A percentile compares a stretch with the other conserved stretches of the same genome.
phyloP scores from a whole-genome alignment of 2,797 vertebrate species.

The Pantherophis alleghaniensis region DNA sequence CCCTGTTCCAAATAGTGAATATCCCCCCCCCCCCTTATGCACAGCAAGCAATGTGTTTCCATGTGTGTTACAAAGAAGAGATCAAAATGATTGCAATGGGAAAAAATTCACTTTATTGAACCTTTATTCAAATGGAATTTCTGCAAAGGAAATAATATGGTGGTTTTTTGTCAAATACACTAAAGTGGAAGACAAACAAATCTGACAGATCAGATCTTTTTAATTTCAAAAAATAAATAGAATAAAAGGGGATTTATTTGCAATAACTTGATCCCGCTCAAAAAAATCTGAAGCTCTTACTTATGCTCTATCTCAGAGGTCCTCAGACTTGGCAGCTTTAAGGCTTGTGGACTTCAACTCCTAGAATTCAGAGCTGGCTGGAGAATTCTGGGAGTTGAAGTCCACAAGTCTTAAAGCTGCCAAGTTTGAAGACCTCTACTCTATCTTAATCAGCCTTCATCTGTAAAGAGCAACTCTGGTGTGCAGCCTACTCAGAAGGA shows the following conservation, averaged over 20 bases:
- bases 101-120: constrained; percentile 16
- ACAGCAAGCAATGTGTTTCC: constrained; percentile 34
- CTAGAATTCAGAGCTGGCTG: no score
- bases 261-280: constrained; percentile 46
- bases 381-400: no score
- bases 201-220: constrained; percentile 58
- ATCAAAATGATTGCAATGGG: constrained; percentile 12
- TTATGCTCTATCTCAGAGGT: constrained; percentile 34
- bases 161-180: constrained; percentile 51
- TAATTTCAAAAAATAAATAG: constrained; percentile 65
- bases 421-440: no score
- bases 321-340: no score
- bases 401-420: no score
- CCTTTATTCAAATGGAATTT: constrained; percentile 47
- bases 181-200: constrained; percentile 62
- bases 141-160: constrained; percentile 60
- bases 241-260: constrained; percentile 62
- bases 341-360: no score
- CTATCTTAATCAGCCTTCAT: constrained; percentile 32
- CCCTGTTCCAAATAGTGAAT: constrained; percentile 30
- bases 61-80: not conserved
- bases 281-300: constrained; percentile 42
- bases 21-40: not conserved
- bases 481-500: not conserved
- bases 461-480: fast-evolving